phyloP scores from a whole-genome alignment of 2,113 vertebrate genomes.

The Mirounga angustirostris region DNA sequence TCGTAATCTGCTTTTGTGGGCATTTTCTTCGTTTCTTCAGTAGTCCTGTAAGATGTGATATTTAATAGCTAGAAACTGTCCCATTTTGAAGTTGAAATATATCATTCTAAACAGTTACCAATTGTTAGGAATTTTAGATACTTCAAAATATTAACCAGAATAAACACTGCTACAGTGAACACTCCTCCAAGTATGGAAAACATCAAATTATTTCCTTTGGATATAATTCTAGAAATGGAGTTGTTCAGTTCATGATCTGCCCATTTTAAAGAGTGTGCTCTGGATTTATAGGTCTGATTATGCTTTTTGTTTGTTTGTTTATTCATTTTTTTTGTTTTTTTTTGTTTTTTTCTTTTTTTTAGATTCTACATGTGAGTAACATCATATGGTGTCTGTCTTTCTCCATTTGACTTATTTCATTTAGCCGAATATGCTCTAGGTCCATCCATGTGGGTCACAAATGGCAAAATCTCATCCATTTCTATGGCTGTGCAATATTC shows the following conservation, averaged over 20 bases:
- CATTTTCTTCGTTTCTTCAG: neutral
- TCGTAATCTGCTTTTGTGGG: neutral
- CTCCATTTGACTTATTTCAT: neutral
- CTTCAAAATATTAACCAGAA: neutral
- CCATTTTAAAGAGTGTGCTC: neutral
- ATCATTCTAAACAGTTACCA: neutral
- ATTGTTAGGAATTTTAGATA: neutral
- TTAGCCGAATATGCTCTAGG: neutral
- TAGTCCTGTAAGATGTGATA: neutral
- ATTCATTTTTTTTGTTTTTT: neutral
- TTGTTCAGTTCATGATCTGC: neutral
- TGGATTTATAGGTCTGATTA: neutral
- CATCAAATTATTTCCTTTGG: neutral
- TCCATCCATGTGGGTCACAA: neutral
- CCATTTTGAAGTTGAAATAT: neutral
- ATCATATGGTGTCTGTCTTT: neutral
- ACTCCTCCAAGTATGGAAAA: neutral
- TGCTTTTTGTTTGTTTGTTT: neutral
- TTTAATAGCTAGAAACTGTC: neutral
- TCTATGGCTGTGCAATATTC: neutral
- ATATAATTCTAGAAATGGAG: too few species aligned
- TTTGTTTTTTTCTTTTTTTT: neutral
- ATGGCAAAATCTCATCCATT: neutral
- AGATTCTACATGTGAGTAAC: neutral
- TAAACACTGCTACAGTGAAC: neutral